Conservation (phyloP, 2,797 vertebrate species). For the Apogon talboti region DNA sequence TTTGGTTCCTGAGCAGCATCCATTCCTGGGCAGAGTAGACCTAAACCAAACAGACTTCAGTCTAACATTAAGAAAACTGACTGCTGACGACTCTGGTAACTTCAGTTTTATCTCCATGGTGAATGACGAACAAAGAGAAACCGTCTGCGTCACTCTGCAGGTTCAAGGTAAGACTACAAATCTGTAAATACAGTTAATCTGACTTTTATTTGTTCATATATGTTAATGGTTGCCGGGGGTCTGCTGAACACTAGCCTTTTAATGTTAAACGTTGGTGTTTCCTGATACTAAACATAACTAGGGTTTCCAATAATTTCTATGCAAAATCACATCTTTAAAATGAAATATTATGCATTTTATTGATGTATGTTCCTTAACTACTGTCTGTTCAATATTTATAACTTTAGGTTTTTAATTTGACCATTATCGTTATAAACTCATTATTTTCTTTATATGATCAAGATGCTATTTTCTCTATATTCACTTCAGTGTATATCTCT, state of each 20-base stretch:
- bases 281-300: not conserved
- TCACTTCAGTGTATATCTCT: too few relatives aligned
- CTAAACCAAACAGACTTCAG: not conserved
- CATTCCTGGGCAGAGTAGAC: conserved; percentile 2
- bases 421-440: too few relatives aligned
- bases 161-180: conserved; percentile 52
- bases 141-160: not conserved
- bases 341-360: fast-evolving
- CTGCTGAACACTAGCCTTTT: not conserved
- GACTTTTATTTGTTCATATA: not conserved
- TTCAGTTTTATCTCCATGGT: not conserved
- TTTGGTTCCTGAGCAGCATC: fast-evolving
- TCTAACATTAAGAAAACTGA: conserved; percentile 56
- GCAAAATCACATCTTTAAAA: too few relatives aligned
- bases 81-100: conserved; percentile 44
- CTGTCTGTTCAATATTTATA: too few relatives aligned
- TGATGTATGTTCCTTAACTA: too few relatives aligned
- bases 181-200: not conserved
- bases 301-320: not conserved
- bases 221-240: not conserved
- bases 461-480: too few relatives aligned
- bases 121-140: fast-evolving
- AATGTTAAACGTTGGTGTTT: not conserved
- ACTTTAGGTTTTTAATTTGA: too few relatives aligned
- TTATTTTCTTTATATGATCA: too few relatives aligned